Percentiles rank a stretch among this genome's conserved stretches.
Conservation (phyloP, 1,140 invertebrate genomes). For the Zelostemma sp. region DNA sequence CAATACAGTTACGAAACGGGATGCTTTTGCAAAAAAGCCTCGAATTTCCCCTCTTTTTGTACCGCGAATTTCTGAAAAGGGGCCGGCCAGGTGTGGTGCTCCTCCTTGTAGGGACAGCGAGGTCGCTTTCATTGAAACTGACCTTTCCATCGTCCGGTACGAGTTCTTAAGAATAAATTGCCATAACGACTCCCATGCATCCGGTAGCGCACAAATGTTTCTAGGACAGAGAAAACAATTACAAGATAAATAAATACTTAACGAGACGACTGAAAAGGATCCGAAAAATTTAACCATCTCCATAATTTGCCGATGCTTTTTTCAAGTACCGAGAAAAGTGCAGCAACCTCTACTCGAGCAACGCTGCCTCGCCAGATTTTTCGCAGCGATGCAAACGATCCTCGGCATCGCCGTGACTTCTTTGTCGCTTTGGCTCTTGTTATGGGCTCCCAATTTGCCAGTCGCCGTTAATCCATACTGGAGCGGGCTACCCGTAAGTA, state of each 20-base stretch:
- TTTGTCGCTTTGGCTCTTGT: conserved; percentile 73
- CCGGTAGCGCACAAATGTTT: conserved; percentile 35
- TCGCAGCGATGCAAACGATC: conserved; percentile 72
- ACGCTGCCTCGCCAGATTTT: conserved; percentile 71
- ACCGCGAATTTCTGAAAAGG: conserved; percentile 32
- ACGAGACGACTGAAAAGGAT: too few species aligned
- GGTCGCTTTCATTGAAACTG: conserved; percentile 51
- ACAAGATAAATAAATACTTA: too few species aligned
- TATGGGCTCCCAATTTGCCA: conserved; percentile 73
- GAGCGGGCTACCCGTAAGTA: conserved; percentile 75
- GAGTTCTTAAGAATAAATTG: conserved; percentile 42
- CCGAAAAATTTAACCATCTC: too few species aligned
- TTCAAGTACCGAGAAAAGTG: conserved; percentile 57
- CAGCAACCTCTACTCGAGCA: conserved; percentile 68
- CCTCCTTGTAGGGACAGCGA: conserved; percentile 58
- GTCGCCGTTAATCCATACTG: conserved; percentile 75
- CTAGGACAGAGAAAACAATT: conserved; percentile 45
- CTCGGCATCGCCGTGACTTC: conserved; percentile 71
- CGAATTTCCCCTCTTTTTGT: conserved; percentile 3
- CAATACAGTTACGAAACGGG: too few species aligned
- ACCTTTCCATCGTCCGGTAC: conserved; percentile 51
- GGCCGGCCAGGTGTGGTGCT: conserved; percentile 34
- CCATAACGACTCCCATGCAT: conserved; percentile 34
- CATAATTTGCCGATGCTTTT: too few species aligned
- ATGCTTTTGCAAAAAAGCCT: neutral